Evolutionary conservation across 2,113 vertebrate species (phyloP).

Genomic region (Xerus inauris): DNA sequence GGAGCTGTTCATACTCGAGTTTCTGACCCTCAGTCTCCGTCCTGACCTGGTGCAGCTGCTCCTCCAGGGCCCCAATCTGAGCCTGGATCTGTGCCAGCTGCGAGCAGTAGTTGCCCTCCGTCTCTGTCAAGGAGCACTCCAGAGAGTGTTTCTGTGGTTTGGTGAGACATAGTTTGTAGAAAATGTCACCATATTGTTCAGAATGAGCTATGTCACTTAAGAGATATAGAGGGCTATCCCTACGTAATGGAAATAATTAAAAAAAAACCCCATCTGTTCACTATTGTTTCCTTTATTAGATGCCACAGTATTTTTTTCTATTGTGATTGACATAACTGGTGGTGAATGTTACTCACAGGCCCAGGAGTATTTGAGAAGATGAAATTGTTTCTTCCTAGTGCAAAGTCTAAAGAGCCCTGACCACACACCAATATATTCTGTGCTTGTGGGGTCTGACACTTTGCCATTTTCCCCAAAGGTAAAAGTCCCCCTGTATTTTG

Average conservation of each 20-base stretch:
- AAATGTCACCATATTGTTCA: not conserved
- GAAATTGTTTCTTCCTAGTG: not conserved
- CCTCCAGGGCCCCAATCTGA: slow-evolving; percentile 87
- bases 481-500: not conserved
- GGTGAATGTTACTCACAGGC: not conserved
- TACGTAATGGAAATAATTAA: not conserved
- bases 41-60: slow-evolving; percentile 88
- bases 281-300: not conserved
- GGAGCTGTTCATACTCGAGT: slow-evolving; percentile 75
- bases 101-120: slow-evolving; percentile 89
- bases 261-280: not conserved
- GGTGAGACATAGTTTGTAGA: not conserved
- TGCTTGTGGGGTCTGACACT: not conserved
- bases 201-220: not conserved
- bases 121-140: slow-evolving; percentile 90
- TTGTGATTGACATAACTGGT: not conserved
- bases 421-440: rapidly evolving
- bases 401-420: not conserved
- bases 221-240: not conserved
- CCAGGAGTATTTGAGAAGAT: not conserved
- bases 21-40: slow-evolving; percentile 78
- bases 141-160: slow-evolving; percentile 90
- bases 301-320: not conserved
- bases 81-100: slow-evolving; percentile 90
- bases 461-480: not conserved